Conservation (phyloP, 2,888 invertebrate species). For the Anarsia innoxiella region DNA sequence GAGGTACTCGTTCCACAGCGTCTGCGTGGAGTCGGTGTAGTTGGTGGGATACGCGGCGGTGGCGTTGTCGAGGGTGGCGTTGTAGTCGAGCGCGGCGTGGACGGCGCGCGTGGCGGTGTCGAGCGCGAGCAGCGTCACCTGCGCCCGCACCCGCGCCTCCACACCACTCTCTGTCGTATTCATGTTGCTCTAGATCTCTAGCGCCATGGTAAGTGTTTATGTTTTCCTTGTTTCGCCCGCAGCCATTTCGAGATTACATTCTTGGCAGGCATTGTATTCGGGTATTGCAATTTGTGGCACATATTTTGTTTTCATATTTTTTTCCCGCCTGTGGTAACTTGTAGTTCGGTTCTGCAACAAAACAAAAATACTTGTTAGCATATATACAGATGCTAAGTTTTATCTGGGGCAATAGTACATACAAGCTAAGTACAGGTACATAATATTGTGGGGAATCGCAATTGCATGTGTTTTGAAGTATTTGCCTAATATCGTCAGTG, state of each 20-base stretch:
- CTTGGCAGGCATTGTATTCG: slow-evolving; percentile 66
- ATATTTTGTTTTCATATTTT: slow-evolving; percentile 59
- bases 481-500: slow-evolving; percentile 6
- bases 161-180: slow-evolving; percentile 56
- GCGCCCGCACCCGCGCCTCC: slow-evolving; percentile 53
- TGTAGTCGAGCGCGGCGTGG: slow-evolving; percentile 36
- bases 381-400: no score
- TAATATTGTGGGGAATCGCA: no score
- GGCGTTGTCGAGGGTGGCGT: slow-evolving; percentile 30
- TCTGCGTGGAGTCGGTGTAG: slow-evolving; percentile 30
- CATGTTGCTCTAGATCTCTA: slow-evolving; percentile 62
- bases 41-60: slow-evolving; percentile 11
- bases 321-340: slow-evolving; percentile 25
- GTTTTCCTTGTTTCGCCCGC: slow-evolving; percentile 64
- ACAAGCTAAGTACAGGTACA: no score
- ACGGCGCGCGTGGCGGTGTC: slow-evolving; percentile 35
- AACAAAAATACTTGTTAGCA: slow-evolving; percentile 14
- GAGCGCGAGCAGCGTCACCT: slow-evolving; percentile 45
- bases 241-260: slow-evolving; percentile 70
- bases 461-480: no score
- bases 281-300: slow-evolving; percentile 53
- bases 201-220: slow-evolving; percentile 66
- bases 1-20: slow-evolving; percentile 64
- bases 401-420: no score
- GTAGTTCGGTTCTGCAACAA: slow-evolving; percentile 53